Percentiles rank a stretch among this genome's conserved stretches.
These are phyloP conservation scores for Alaudala cheleensis DNA, from an alignment of 2,113 vertebrate species.

Conservation along the genomic window DNA sequence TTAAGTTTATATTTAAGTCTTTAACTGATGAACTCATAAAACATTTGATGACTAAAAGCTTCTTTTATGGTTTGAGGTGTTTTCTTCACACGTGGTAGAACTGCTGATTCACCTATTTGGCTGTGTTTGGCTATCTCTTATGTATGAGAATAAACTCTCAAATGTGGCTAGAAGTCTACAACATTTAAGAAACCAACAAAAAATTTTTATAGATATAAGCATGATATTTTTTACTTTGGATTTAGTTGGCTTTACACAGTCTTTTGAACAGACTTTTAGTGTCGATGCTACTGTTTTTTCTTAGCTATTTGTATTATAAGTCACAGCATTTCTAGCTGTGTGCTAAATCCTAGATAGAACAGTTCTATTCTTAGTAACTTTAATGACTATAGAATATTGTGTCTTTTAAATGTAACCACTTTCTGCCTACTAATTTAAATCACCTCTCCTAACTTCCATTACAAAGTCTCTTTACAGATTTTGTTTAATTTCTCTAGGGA, in stretches of 20 bases:
- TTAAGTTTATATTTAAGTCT: neutral
- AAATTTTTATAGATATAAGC: neutral
- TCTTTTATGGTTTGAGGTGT: neutral
- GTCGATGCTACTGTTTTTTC: neutral
- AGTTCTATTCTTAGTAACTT: neutral
- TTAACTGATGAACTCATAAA: neutral
- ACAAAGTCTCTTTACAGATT: neutral
- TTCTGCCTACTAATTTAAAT: neutral
- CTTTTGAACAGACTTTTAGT: neutral
- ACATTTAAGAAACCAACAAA: neutral
- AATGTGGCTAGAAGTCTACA: neutral
- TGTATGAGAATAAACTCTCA: neutral
- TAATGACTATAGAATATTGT: neutral
- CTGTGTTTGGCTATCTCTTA: neutral
- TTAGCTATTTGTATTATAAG: neutral
- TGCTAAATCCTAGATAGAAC: neutral
- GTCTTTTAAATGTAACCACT: neutral
- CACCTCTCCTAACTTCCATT: neutral
- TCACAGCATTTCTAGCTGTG: neutral
- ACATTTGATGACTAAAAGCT: neutral
- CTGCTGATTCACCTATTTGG: neutral
- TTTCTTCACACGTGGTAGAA: neutral
- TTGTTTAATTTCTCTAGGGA: neutral
- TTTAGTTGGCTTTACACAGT: neutral
- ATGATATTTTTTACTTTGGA: neutral